Evolutionary conservation across 2,797 vertebrate genomes (phyloP).

Genomic region (Onychomys torridus): DNA sequence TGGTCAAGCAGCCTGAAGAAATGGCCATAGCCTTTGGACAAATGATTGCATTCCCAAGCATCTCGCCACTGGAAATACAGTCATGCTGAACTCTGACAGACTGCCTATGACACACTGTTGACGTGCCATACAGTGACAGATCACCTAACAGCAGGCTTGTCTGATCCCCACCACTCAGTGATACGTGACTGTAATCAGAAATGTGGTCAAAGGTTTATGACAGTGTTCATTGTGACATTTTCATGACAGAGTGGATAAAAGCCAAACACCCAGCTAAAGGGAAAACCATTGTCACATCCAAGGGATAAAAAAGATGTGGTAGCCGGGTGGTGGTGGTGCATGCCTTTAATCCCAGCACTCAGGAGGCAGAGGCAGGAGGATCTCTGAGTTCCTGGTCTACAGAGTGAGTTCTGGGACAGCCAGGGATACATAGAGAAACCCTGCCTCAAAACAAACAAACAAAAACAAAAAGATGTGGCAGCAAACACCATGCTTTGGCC

Average conservation of each 20-base stretch:
- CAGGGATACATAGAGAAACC: background rate
- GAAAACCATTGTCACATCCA: constrained; percentile 1
- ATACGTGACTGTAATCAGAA: background rate
- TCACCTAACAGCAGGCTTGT: background rate
- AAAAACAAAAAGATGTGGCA: background rate
- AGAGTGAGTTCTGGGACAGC: too few relatives aligned
- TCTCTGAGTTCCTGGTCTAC: background rate
- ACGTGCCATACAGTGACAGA: background rate
- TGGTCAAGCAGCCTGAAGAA: background rate
- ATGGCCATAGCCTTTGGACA: background rate
- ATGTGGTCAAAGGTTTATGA: constrained; percentile 9
- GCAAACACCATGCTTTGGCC: background rate
- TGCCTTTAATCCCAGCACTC: background rate
- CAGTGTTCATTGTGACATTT: constrained; percentile 4
- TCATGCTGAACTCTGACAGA: background rate
- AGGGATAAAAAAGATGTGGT: background rate
- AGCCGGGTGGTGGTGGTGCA: background rate
- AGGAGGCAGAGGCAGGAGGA: background rate
- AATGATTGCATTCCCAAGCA: constrained; percentile 30
- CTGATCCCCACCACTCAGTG: background rate
- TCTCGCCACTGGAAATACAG: constrained; percentile 16
- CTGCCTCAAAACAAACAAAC: background rate
- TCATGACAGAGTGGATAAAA: constrained; percentile 39
- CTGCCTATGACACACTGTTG: background rate
- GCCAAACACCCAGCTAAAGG: constrained; percentile 26